Conservation (phyloP, 2,113 vertebrate genomes). For the Clinocottus analis region DNA sequence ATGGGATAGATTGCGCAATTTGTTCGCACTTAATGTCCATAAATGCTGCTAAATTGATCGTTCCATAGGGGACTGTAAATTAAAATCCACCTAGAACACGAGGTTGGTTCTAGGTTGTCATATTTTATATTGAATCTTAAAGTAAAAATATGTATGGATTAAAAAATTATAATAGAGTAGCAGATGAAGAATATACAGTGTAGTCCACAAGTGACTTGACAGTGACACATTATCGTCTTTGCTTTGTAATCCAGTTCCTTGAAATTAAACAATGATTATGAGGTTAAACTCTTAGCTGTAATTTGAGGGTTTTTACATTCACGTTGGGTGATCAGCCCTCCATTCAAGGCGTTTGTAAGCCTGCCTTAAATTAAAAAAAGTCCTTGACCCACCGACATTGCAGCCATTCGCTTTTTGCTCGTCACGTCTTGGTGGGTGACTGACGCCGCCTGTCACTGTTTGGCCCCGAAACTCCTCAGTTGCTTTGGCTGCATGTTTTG, state of each 20-base stretch:
- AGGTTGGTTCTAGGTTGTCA: background rate
- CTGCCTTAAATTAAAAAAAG: constrained; percentile 6
- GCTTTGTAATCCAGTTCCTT: constrained; percentile 11
- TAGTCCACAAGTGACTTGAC: constrained; percentile 22
- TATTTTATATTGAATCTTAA: constrained; percentile 35
- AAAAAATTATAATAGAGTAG: constrained; percentile 38
- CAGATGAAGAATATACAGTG: constrained; percentile 14
- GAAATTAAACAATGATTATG: background rate
- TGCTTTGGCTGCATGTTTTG: background rate
- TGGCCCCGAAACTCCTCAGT: background rate
- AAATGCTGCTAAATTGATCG: constrained; percentile 69
- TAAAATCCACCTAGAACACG: constrained; percentile 25
- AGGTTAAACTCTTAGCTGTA: background rate
- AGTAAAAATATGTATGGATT: constrained; percentile 28
- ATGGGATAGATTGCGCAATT: constrained; percentile 48
- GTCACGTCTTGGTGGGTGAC: background rate
- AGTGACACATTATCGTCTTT: constrained; percentile 29
- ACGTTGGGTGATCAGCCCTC: too few species aligned
- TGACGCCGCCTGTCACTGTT: background rate
- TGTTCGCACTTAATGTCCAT: constrained; percentile 47
- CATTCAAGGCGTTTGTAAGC: background rate
- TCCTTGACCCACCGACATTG: background rate
- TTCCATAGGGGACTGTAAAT: constrained; percentile 29
- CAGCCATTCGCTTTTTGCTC: background rate
- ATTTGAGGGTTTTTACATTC: background rate